Evolutionary conservation across 2,888 invertebrate species (phyloP), one percentile per base, ranked within the genome.

Genomic region (Napeogenes sylphis): DNA sequence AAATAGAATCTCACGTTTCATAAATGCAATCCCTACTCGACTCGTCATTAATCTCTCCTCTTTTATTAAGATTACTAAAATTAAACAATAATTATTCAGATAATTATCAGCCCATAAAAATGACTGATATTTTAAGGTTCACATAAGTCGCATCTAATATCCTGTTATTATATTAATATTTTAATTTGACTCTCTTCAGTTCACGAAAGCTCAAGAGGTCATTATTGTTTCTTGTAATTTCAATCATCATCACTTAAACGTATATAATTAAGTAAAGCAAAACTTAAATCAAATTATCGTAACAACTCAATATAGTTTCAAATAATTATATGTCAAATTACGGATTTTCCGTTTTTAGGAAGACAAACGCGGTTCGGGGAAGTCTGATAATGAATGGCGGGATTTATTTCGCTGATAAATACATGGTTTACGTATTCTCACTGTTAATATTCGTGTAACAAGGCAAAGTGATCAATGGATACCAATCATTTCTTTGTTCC

Each of bases 401-500:
- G 6, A 63, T 46, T 69, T 69, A 68, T 65, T 58, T 59, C 42
- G 13, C 4, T 14, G 60, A 46, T 64, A 62, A 67, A 65, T 45
- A 67, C 63, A 67, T 62, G 63, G 57, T 59, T 64, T 63, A 67
- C 61, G 57, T 61, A 67, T 65, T 62, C 63, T 64, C 60, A 57
- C 68, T 64, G 66, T 70, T 71, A 70, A 73, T 69, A 68, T 63
- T 56, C 67, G 47, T 65, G 60, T 68, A 65, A 68, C 63, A 66
- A 67, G 65, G 72, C 69, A 70, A 71, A 62, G 69, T 71, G 67
- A 71, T 73, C 70, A 66, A 62, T 67, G 55, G 62, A 58, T 55
- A 60, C 59, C 61, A 66, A 65, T 67, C 63, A 64, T 68, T 69
- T 68, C 71, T 70, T 71, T 66, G 68, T 75, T 76, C 38, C 53